Conservation (phyloP, 1,140 invertebrate species). For the Cardiocondyla obscurior region DNA sequence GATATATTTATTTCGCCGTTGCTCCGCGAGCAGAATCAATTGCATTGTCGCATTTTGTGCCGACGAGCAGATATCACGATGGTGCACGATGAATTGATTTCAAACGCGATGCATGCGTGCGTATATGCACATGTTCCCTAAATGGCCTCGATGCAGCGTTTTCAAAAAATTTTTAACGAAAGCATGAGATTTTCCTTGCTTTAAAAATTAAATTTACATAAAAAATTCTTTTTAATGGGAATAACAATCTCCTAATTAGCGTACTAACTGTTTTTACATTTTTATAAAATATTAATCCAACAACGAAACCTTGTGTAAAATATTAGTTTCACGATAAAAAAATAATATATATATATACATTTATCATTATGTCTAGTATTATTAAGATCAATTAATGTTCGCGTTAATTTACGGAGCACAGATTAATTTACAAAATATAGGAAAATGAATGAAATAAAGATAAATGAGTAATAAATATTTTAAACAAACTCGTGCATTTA, state of each 20-base stretch:
- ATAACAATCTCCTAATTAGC: neutral
- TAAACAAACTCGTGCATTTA: neutral
- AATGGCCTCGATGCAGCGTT: neutral
- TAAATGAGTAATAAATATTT: conserved; percentile 12
- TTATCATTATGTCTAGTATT: neutral
- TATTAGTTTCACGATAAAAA: neutral
- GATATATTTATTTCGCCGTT: conserved; percentile 34
- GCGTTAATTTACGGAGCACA: too few relatives aligned
- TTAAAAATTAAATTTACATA: neutral
- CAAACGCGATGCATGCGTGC: neutral
- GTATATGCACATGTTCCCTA: neutral
- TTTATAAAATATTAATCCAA: neutral
- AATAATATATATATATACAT: conserved; percentile 4
- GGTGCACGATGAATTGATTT: conserved; percentile 57
- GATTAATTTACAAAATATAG: neutral
- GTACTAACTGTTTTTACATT: neutral
- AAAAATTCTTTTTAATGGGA: neutral
- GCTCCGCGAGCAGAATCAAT: conserved; percentile 65
- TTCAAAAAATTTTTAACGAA: neutral
- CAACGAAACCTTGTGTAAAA: neutral
- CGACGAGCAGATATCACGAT: neutral
- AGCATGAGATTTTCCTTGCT: neutral
- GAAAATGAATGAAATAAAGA: neutral
- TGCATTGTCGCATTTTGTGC: conserved; percentile 56
- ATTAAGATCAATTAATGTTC: neutral